These are phyloP conservation scores for Alca torda DNA, from an alignment of 2,797 vertebrate species.

Conservation along the genomic window DNA sequence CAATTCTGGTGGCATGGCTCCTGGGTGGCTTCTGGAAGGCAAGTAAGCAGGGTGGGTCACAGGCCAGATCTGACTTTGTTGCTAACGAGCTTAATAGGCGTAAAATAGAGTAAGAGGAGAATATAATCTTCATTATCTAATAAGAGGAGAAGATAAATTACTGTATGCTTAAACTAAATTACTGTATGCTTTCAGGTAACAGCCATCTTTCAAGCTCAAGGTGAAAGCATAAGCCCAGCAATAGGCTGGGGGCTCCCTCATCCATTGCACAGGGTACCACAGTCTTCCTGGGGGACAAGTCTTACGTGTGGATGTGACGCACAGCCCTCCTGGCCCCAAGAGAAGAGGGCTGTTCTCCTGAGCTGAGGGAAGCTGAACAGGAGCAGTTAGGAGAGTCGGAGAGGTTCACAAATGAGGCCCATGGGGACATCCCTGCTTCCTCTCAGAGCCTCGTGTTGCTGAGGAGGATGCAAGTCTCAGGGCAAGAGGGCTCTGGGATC, in stretches of 20 bases:
- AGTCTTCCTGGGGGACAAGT: rapidly evolving
- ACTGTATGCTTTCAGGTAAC: background rate
- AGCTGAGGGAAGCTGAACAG: background rate
- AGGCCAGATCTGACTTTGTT: background rate
- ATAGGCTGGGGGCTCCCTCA: background rate
- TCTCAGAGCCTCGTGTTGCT: background rate
- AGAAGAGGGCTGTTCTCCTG: background rate
- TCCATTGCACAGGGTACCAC: rapidly evolving
- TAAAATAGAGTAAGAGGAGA: background rate
- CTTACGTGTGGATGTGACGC: background rate
- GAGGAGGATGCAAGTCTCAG: background rate
- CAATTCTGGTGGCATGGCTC: background rate
- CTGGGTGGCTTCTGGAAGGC: background rate
- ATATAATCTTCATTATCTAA: background rate
- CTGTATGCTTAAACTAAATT: background rate
- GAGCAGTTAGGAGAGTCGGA: background rate
- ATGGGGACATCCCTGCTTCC: background rate
- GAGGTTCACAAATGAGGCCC: background rate
- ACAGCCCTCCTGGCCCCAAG: background rate
- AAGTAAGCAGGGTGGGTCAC: background rate
- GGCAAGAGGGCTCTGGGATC: background rate
- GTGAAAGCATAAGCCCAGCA: background rate
- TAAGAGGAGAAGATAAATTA: background rate
- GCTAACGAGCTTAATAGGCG: background rate
- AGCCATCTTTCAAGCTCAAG: background rate